Evolutionary conservation across 2,113 vertebrate species (phyloP), one percentile per base, ranked within the genome.

Genomic region (Gasterosteus nipponicus): DNA sequence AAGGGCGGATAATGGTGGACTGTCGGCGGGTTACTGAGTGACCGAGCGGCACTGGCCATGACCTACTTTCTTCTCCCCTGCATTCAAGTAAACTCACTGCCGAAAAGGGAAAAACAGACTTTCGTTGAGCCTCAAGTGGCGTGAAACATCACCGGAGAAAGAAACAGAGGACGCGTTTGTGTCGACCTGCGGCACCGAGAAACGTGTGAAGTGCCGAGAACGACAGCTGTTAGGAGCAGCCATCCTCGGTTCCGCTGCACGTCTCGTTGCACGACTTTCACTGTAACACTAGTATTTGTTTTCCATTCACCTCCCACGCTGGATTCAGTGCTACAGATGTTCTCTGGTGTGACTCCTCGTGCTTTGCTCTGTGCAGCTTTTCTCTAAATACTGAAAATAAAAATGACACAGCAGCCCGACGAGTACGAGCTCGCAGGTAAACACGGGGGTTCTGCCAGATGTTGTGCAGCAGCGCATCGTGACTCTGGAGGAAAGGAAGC

Each of bases 11-110:
- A 80, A 87, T 82, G 56, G 66, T 14, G 59, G 61, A 2, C 56
- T 84, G 77, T 80, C 69, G 71, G 47, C 62, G 0, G 57, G 70
- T 85, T 82, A 82, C 67, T 84, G 57, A 85, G 61, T 80, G 49
- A 82, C 86, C 77, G 61, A 56, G 77, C 2, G 3, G 8, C 0
- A 42, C 72, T 26, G 68, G 58, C 83, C 82, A 7, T 86, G 89
- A 73, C 87, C 85, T 70, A 87, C 73, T 83, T 90, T 76, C 10
- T 54, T 75, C 22, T 87, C 35, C 62, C 54, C 15, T 8, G 26
- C 70, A 1, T 53, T 35, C 46, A 86, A 74, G 78, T n/a, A 57
- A 64, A 31, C 42, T 16, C 78, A 1, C 11, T 39, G 22, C 9
- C 11, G 22, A 39, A 54, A 33, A 26, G 33, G 29, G n/a, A n/a